Evolutionary conservation across 1,140 invertebrate species (phyloP), one percentile per base, ranked within the genome.

Genomic region (Lucilia cuprina): DNA sequence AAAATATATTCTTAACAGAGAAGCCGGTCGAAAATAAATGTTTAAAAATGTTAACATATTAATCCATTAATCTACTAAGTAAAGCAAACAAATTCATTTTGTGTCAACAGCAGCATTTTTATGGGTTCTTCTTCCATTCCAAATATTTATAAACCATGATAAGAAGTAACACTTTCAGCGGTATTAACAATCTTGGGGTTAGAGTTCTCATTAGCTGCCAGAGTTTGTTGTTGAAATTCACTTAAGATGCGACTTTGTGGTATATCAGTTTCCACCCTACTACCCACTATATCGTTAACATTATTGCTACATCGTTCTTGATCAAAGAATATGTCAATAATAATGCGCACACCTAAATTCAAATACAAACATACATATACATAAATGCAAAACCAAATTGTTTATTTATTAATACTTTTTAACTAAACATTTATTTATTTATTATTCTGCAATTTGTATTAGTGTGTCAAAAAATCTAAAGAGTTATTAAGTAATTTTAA

Each of bases 221-320:
- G 21, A 49, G 87, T 83, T 17, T 88, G 85, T 55, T 88, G 83
- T 60, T 89, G 88, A 83, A 90, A 90, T 2, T 90, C 89, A 30
- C 86, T 75, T 70, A 90, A 83, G 17, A 90, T 88, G 41, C 87
- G 89, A 78, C 89, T 90, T 10, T 88, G 86, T 12, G 89, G 89
- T 12, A 90, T 90, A 21, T 89, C 88, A 10, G 89, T 90, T 84
- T 90, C 88, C 60, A 90, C 88, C 50, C 89, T 87, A 82, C 89
- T 89, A 34, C 86, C 87, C 17, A 87, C 82, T 8, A 90, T 85
- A 21, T 90, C 88, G 19, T 86, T 78, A 21, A 70, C 47, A 30
- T 75, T 77, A n/a, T 30, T 30, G 35, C 47, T 30, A 30, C 41
- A 83, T 14, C 88, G 85, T 75, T 85, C 84, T 77, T 88, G 86